These are phyloP conservation scores for Nothoprocta perdicaria DNA, from an alignment of 2,113 vertebrate species.

Conservation along the genomic window DNA sequence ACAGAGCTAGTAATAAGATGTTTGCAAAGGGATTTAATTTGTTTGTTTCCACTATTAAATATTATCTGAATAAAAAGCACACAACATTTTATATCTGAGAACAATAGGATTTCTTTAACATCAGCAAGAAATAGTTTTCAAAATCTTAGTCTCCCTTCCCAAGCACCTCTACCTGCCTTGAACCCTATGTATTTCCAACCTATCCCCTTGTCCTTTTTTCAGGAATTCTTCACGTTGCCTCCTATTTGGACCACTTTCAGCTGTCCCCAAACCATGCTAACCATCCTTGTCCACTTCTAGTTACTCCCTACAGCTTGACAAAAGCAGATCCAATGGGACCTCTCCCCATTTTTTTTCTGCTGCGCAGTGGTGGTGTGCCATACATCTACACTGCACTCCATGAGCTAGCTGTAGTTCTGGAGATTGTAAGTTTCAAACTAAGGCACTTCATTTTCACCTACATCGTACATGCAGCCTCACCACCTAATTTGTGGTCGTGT, in stretches of 20 bases:
- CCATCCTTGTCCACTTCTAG: not conserved
- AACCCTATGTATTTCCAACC: not conserved
- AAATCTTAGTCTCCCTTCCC: not conserved
- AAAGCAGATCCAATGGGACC: not conserved
- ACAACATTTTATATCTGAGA: not conserved
- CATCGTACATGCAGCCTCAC: not conserved
- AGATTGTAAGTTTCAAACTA: not conserved
- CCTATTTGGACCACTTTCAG: not conserved
- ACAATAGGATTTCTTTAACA: not conserved
- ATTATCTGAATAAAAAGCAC: not conserved
- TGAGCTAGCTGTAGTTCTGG: not conserved
- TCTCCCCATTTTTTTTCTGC: not conserved
- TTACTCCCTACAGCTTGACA: not conserved
- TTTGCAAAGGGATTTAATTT: not conserved
- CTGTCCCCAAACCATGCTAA: not conserved
- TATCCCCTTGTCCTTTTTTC: not conserved
- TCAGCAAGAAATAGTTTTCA: not conserved
- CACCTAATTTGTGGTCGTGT: not conserved
- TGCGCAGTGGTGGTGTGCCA: rapidly evolving
- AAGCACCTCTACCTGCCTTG: not conserved
- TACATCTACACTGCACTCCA: not conserved
- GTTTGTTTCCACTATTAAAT: not conserved
- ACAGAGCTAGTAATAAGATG: not conserved
- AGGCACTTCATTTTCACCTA: not conserved
- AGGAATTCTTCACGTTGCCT: not conserved